Evolutionary conservation across 2,888 invertebrate genomes (phyloP).

Genomic region (Latrodectus hesperus): DNA sequence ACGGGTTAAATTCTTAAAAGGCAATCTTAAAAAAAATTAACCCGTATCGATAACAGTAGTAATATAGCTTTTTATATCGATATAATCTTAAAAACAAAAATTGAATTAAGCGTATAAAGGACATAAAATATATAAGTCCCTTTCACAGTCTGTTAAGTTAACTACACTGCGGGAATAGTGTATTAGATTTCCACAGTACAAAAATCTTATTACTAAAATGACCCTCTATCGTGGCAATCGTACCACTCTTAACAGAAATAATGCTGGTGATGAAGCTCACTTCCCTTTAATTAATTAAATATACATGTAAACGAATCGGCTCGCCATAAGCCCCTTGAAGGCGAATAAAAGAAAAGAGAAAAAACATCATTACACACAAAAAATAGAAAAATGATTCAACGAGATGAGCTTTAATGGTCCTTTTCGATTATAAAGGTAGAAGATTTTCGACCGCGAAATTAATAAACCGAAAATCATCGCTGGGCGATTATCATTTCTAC

Average conservation of each 20-base stretch:
- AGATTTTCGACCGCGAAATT: constrained; percentile 48
- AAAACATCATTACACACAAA: constrained; percentile 43
- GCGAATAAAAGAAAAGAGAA: not conserved
- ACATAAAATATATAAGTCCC: too few species aligned
- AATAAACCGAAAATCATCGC: constrained; percentile 66
- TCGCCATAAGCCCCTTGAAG: constrained; percentile 47
- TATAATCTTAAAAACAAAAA: too few species aligned
- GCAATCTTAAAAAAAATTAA: too few species aligned
- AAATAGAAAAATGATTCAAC: constrained; percentile 24
- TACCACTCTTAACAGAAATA: not conserved
- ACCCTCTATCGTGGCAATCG: too few species aligned
- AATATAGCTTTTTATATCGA: too few species aligned
- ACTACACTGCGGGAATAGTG: too few species aligned
- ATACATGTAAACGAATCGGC: constrained; percentile 58
- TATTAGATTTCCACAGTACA: too few species aligned
- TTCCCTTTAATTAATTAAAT: constrained; percentile 61
- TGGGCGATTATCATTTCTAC: constrained; percentile 44
- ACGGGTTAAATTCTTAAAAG: too few species aligned
- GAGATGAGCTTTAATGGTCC: constrained; percentile 52
- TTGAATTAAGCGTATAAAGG: too few species aligned
- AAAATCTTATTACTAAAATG: too few species aligned
- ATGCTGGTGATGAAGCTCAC: constrained; percentile 2
- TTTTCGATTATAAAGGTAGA: constrained; percentile 60
- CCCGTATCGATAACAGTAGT: too few species aligned
- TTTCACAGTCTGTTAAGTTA: too few species aligned